Percentiles rank a stretch among this genome's conserved stretches.
Conservation (phyloP, 1,140 invertebrate genomes). For the Drusus annulatus region DNA sequence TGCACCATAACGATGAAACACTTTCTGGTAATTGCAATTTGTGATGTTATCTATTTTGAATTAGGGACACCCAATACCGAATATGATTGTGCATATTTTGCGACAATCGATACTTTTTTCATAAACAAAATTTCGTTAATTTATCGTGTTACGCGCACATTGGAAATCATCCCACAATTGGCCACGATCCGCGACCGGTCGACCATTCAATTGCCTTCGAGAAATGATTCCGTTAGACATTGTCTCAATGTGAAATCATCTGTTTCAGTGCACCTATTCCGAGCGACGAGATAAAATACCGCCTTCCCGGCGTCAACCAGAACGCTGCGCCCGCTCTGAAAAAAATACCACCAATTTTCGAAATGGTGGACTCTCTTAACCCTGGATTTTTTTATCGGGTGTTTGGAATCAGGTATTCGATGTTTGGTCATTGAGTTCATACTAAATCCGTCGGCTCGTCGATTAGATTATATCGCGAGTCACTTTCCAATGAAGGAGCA, state of each 20-base stretch:
- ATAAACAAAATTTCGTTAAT: not conserved
- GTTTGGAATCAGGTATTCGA: not conserved
- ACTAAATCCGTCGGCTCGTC: conserved; percentile 3
- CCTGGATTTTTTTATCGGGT: too few species aligned
- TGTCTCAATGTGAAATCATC: conserved; percentile 39
- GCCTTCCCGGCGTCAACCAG: too few species aligned
- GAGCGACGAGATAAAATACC: too few species aligned
- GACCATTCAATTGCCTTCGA: conserved; percentile 19
- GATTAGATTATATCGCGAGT: conserved; percentile 43
- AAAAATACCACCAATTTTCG: too few species aligned
- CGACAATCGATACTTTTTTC: too few species aligned
- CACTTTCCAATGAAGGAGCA: conserved; percentile 54
- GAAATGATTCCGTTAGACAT: conserved; percentile 33
- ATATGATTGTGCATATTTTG: too few species aligned
- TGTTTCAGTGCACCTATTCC: not conserved
- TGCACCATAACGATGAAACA: not conserved
- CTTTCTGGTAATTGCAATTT: too few species aligned
- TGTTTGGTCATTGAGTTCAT: conserved; percentile 1
- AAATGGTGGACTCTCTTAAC: too few species aligned
- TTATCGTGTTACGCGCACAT: conserved; percentile 17
- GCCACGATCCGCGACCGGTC: conserved; percentile 2
- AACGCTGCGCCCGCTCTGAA: too few species aligned
- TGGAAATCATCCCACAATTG: conserved; percentile 37
- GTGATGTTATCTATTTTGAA: too few species aligned
- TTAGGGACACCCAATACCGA: too few species aligned